These are phyloP conservation scores for Nothura maculosa DNA, from an alignment of 2,797 vertebrate genomes.

Conservation along the genomic window DNA sequence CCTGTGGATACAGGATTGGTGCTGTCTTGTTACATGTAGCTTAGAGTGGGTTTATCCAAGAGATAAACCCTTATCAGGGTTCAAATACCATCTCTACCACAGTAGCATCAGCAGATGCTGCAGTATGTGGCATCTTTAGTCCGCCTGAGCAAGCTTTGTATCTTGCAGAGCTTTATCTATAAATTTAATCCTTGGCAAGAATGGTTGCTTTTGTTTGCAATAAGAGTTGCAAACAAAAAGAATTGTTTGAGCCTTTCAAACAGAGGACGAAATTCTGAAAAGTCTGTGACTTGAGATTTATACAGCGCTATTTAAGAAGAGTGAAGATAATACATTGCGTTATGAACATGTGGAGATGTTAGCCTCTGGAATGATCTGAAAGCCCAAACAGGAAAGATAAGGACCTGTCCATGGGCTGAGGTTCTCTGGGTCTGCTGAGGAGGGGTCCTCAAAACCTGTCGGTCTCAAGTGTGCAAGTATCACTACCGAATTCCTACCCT, in stretches of 20 bases:
- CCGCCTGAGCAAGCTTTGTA: neutral
- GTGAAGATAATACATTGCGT: neutral
- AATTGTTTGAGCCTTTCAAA: no score
- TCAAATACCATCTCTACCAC: neutral
- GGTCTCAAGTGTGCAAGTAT: neutral
- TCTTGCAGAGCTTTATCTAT: neutral
- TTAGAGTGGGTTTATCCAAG: neutral
- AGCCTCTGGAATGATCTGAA: no score
- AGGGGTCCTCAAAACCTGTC: neutral
- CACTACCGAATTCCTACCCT: rapidly evolving
- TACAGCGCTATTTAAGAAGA: neutral
- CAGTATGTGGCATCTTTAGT: neutral
- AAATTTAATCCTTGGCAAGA: neutral
- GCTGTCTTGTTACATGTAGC: neutral
- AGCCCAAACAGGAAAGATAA: no score
- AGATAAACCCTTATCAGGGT: neutral
- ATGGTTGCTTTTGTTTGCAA: neutral
- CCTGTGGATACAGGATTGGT: neutral
- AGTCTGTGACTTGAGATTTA: neutral
- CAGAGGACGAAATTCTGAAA: neutral
- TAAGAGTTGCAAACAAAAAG: no score
- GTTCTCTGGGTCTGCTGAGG: no score
- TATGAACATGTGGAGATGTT: neutral
- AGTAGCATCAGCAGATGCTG: neutral
- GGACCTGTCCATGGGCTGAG: no score